phyloP scores from a whole-genome alignment of 2,113 vertebrate genomes.

The Apteryx owenii region DNA sequence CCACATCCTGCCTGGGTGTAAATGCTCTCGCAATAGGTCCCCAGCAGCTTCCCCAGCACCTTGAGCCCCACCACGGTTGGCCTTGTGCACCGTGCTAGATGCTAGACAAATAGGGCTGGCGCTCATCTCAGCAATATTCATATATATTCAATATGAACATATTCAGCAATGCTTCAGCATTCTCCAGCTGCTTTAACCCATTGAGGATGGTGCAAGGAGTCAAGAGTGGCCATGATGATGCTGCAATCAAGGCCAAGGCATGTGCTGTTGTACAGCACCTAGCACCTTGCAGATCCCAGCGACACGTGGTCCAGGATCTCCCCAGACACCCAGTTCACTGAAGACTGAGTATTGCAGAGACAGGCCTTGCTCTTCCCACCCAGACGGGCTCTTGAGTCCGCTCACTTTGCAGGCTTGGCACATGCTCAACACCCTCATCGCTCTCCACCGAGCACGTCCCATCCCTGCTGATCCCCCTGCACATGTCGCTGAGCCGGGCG shows the following conservation, averaged over 20 bases:
- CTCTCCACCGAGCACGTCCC: too few relatives aligned
- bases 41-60: too few relatives aligned
- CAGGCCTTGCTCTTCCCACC: neutral
- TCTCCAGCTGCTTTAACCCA: neutral
- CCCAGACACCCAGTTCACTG: too few relatives aligned
- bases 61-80: neutral
- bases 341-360: neutral
- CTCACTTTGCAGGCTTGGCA: too few relatives aligned
- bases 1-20: too few relatives aligned
- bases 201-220: neutral
- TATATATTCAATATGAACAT: too few relatives aligned
- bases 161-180: neutral
- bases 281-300: neutral
- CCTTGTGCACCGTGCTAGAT: too few relatives aligned
- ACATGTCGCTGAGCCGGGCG: neutral
- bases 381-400: neutral
- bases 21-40: neutral
- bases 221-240: neutral
- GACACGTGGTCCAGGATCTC: rapidly evolving
- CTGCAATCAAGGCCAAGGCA: neutral
- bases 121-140: too few relatives aligned
- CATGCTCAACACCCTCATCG: too few relatives aligned
- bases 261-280: rapidly evolving
- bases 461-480: neutral
- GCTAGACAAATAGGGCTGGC: neutral